Evolutionary conservation across 2,888 invertebrate genomes (phyloP).

Genomic region (Chymomyza amoena): DNA sequence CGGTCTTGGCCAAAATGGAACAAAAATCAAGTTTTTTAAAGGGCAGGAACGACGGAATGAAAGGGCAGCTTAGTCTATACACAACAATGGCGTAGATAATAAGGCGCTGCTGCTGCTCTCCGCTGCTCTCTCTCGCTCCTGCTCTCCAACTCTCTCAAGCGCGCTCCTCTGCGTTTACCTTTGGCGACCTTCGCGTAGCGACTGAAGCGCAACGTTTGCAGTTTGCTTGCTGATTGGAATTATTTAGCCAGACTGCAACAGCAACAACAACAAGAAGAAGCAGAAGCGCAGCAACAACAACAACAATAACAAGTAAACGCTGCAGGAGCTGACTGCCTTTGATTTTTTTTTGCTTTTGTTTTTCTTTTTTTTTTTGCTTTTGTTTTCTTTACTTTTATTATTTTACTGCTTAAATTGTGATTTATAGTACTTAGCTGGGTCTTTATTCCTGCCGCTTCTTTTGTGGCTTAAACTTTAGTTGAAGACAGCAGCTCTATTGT

Average conservation of each 20-base stretch:
- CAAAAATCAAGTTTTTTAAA: slow-evolving; percentile 41
- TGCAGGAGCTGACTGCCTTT: neutral
- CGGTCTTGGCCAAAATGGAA: slow-evolving; percentile 20
- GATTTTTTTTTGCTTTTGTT: neutral
- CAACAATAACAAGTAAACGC: neutral
- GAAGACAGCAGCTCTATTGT: neutral
- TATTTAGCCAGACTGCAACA: slow-evolving; percentile 44
- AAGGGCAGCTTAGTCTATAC: slow-evolving; percentile 5
- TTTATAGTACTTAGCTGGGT: slow-evolving; percentile 52
- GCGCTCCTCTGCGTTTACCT: slow-evolving; percentile 43
- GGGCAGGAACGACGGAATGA: neutral
- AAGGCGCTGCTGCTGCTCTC: slow-evolving; percentile 37
- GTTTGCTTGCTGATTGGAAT: slow-evolving; percentile 57
- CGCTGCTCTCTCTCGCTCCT: neutral
- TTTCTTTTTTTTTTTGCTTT: neutral
- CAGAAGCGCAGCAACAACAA: too few species aligned
- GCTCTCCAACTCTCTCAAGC: neutral
- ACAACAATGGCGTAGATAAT: slow-evolving; percentile 65
- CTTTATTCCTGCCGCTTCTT: slow-evolving; percentile 8
- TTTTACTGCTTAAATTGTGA: slow-evolving; percentile 58
- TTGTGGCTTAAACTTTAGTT: neutral
- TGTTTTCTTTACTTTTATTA: slow-evolving; percentile 7
- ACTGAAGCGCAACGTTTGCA: slow-evolving; percentile 26
- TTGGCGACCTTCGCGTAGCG: slow-evolving; percentile 54
- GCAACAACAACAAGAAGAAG: slow-evolving; percentile 8